Evolutionary conservation across 2,797 vertebrate species (phyloP), one percentile per base, ranked within the genome.

Genomic region (Sebastes vulpes): DNA sequence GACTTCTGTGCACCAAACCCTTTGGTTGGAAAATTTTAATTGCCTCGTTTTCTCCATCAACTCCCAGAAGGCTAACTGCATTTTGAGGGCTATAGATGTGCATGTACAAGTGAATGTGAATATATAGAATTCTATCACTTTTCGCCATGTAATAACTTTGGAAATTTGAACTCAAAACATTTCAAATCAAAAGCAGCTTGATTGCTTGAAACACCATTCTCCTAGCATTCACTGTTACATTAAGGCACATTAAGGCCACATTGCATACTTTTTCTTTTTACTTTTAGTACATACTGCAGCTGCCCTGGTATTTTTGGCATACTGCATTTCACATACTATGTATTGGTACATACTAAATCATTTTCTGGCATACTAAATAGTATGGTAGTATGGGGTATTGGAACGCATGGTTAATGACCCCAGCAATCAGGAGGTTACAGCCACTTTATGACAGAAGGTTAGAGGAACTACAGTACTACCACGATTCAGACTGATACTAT

Each of bases 1-100:
- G 38, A 80, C 76, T 59, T 82, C 77, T 78, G 54, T 90, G 77
- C 75, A 86, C 69, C 84, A 79, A 82, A 58, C 56, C 31, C 18
- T n/a, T 75, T 60, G 81, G 26, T 48, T 76, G 53, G 54, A 63
- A 64, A 28, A 58, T 65, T 72, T 23, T 58, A 76, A 89, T 65
- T 69, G 65, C 48, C 23, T 75, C 59, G n/a, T 81, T 88, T 81
- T 57, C 26, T 69, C 76, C 26, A 57, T 77, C 14, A 83, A 81
- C 66, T 57, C 35, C 70, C 32, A 20, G 57, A 21, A 2, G 25
- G 10, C 18, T 25, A 9, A 32, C 16, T 21, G 10, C 8, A 6
- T 29, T n/a, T 18, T 42, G 20, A 56, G 5, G 8, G 21, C 28
- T 56, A 8, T 28, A 65, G 14, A 26, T 57, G 52, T 32, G 28